Conservation (phyloP, 1,140 invertebrate species). For the Cephus cinctus region DNA sequence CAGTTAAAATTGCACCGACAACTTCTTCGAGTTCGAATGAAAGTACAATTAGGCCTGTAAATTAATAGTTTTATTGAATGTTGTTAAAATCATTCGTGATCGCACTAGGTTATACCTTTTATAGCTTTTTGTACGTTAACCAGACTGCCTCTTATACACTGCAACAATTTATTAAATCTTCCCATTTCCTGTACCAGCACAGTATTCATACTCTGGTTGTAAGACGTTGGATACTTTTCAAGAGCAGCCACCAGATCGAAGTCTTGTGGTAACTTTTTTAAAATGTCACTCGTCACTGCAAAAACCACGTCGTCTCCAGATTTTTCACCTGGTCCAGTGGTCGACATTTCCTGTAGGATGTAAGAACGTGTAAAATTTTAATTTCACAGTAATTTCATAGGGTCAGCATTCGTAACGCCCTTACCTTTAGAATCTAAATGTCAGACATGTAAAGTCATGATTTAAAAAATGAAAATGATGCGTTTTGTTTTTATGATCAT, state of each 20-base stretch:
- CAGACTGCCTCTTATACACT: conserved; percentile 72
- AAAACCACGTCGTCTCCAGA: conserved; percentile 67
- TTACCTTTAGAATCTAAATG: neutral
- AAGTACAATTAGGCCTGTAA: conserved; percentile 76
- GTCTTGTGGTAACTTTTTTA: conserved; percentile 71
- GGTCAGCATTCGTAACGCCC: no score
- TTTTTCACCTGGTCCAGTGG: conserved; percentile 15
- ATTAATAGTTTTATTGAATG: conserved; percentile 3
- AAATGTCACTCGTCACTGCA: conserved; percentile 69
- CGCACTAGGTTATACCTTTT: no score
- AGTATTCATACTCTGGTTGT: conserved; percentile 89
- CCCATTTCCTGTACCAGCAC: conserved; percentile 93
- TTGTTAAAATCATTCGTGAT: no score
- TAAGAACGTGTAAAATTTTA: neutral
- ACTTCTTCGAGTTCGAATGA: conserved; percentile 87
- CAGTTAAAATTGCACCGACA: conserved; percentile 76
- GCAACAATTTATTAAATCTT: conserved; percentile 81
- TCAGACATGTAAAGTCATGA: conserved; percentile 13
- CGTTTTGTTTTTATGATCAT: conserved; percentile 4
- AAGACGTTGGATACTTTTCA: conserved; percentile 75
- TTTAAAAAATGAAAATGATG: conserved; percentile 6
- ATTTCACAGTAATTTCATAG: no score
- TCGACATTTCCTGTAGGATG: neutral
- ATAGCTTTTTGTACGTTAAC: conserved; percentile 84
- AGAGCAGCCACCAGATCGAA: conserved; percentile 69